Conservation (phyloP, 2,888 invertebrate species). For the Callosobruchus maculatus region DNA sequence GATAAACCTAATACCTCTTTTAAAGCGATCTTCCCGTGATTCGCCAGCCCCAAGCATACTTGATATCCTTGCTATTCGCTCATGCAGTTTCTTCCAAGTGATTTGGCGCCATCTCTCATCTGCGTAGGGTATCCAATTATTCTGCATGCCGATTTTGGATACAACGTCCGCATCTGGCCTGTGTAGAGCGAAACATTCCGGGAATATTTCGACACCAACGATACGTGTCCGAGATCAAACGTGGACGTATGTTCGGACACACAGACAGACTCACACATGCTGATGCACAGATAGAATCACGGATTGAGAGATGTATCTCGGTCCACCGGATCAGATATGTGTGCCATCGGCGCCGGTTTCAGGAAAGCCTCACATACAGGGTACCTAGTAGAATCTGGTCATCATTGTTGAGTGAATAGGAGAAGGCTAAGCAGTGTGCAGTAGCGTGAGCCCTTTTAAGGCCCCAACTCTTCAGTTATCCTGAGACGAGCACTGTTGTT, state of each 20-base stretch:
- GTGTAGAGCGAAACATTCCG: neutral
- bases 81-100: neutral
- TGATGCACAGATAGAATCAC: neutral
- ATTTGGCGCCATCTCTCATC: neutral
- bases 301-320: neutral
- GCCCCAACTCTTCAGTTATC: too few species aligned
- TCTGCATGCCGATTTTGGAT: neutral
- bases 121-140: neutral
- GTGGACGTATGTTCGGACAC: neutral
- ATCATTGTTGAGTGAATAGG: too few species aligned
- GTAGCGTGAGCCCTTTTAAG: too few species aligned
- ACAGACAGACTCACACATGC: neutral
- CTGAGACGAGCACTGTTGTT: too few species aligned
- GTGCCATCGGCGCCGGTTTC: neutral
- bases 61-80: neutral
- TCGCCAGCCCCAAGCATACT: neutral
- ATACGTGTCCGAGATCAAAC: neutral
- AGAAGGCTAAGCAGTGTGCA: too few species aligned
- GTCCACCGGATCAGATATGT: neutral
- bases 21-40: too few species aligned
- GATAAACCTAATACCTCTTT: too few species aligned
- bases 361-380: neutral
- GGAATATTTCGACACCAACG: neutral
- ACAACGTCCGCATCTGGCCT: neutral
- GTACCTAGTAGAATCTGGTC: too few species aligned